Percentiles rank a stretch among this genome's conserved stretches.
These are phyloP conservation scores for Melanostoma mellinum DNA, from an alignment of 2,888 invertebrate genomes.

Conservation along the genomic window DNA sequence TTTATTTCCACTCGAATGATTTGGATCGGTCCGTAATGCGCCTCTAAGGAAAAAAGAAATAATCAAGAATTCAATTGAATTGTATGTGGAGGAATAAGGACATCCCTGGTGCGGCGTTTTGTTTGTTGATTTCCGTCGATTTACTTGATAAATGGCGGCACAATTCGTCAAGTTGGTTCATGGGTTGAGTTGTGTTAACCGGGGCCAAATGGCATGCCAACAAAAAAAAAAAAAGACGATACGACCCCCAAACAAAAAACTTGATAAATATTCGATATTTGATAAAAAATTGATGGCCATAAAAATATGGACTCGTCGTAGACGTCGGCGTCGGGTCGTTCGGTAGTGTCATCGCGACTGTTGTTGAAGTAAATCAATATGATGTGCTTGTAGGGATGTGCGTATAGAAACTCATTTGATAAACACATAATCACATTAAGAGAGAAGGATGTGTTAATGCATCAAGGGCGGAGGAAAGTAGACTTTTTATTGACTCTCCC, in stretches of 20 bases:
- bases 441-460: constrained; percentile 57
- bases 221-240: background rate
- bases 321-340: constrained; percentile 14
- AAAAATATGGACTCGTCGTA: constrained; percentile 65
- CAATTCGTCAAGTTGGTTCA: constrained; percentile 76
- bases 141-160: constrained; percentile 76
- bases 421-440: constrained; percentile 71
- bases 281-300: constrained; percentile 71
- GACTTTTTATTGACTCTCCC: constrained; percentile 1
- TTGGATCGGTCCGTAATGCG: constrained; percentile 37
- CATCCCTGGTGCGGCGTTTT: constrained; percentile 60
- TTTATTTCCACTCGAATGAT: constrained; percentile 71
- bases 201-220: constrained; percentile 41
- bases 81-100: constrained; percentile 21
- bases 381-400: background rate
- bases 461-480: background rate
- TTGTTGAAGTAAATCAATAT: constrained; percentile 48
- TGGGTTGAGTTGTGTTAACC: constrained; percentile 53
- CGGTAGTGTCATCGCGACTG: constrained; percentile 36
- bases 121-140: constrained; percentile 72
- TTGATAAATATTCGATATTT: constrained; percentile 73
- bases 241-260: constrained; percentile 35
- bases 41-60: constrained; percentile 12
- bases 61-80: constrained; percentile 60
- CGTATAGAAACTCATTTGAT: constrained; percentile 56